Percentiles rank a stretch among this genome's conserved stretches.
Conservation (phyloP, 1,140 invertebrate genomes). For the Drosophila malerkotliana region DNA sequence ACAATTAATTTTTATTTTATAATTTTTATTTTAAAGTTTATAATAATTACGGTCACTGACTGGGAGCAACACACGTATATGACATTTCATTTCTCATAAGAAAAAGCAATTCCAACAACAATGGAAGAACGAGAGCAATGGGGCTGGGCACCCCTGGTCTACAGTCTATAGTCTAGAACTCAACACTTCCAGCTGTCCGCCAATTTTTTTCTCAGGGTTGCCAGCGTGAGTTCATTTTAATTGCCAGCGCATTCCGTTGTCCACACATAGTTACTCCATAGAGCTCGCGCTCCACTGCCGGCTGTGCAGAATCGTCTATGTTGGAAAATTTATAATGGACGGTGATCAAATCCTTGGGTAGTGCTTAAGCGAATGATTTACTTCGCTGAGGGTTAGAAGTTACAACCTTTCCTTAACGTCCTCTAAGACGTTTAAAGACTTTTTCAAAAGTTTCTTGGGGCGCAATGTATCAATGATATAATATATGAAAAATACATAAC, state of each 20-base stretch:
- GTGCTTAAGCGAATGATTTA: constrained; percentile 19
- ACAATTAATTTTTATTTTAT: no score
- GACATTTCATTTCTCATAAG: no score
- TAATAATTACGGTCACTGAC: no score
- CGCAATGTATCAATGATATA: no score
- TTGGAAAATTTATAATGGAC: constrained; percentile 30
- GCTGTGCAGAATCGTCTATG: constrained; percentile 2
- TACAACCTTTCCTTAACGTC: background rate
- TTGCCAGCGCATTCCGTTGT: constrained; percentile 70
- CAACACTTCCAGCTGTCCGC: background rate
- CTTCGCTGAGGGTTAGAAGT: background rate
- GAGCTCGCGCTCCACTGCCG: background rate
- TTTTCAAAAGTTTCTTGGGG: no score
- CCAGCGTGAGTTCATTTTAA: constrained; percentile 81
- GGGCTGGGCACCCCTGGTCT: no score
- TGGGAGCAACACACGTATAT: no score
- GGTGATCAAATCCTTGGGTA: constrained; percentile 31
- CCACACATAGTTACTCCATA: background rate
- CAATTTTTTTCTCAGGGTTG: constrained; percentile 75
- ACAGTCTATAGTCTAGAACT: background rate
- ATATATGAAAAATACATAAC: no score
- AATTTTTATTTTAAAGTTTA: no score
- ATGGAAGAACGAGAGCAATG: no score
- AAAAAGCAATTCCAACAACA: no score
- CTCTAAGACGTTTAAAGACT: no score